phyloP scores from a whole-genome alignment of 2,113 vertebrate species.

The Anguilla rostrata region DNA sequence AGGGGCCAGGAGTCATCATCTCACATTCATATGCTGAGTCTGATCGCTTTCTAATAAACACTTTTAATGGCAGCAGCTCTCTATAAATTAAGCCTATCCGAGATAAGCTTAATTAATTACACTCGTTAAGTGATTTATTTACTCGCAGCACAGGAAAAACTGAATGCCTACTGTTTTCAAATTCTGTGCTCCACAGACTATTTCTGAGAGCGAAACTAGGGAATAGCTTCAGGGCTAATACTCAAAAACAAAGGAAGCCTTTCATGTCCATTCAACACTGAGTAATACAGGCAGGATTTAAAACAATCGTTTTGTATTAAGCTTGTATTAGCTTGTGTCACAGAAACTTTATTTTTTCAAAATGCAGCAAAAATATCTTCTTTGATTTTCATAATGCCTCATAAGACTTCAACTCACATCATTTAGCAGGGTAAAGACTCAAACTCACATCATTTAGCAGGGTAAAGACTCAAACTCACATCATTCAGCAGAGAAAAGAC shows the following conservation, averaged over 20 bases:
- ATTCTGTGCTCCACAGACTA: background rate
- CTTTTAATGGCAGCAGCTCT: background rate
- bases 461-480: background rate
- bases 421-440: background rate
- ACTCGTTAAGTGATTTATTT: conserved; percentile 24
- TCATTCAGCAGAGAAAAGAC: background rate
- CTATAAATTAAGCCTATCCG: conserved; percentile 10
- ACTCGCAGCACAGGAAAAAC: background rate
- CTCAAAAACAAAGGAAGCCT: background rate
- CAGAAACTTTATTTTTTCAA: no score
- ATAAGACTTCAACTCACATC: background rate
- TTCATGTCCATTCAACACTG: background rate
- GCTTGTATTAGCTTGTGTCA: background rate
- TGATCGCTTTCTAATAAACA: conserved; percentile 17
- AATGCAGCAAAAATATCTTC: no score
- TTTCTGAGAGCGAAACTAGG: background rate
- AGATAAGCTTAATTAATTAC: conserved; percentile 16
- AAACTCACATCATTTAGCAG: no score
- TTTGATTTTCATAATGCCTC: no score
- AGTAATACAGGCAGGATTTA: background rate
- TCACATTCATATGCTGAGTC: background rate
- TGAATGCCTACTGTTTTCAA: conserved; percentile 21
- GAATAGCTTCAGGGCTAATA: background rate
- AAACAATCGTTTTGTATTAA: no score
- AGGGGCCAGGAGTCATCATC: background rate